Evolutionary conservation across 2,797 vertebrate species (phyloP).

Genomic region (Molothrus ater): DNA sequence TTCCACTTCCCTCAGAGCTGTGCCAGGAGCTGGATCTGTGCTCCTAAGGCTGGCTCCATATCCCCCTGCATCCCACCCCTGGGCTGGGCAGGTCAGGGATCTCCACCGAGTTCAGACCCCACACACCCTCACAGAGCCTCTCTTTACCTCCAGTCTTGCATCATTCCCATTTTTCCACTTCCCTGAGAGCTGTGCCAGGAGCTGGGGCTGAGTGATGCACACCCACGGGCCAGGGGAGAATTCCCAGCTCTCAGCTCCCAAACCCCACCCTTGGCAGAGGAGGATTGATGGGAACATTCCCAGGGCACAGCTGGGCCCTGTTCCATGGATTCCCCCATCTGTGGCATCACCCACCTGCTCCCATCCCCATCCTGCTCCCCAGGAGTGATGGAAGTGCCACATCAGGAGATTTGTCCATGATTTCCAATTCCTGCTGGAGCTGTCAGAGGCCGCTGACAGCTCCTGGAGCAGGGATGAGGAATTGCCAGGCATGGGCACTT

Average conservation of each 20-base stretch:
- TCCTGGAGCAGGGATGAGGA: background rate
- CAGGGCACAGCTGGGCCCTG: background rate
- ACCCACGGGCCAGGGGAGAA: accelerated
- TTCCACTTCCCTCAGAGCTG: background rate
- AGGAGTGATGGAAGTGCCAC: background rate
- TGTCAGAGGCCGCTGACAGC: background rate
- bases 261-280: background rate
- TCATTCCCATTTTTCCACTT: background rate
- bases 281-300: background rate
- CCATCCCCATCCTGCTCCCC: background rate
- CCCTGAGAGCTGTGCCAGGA: too few relatives aligned
- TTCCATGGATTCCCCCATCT: background rate
- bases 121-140: background rate
- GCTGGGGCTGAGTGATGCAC: accelerated
- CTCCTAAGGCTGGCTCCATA: accelerated
- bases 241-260: background rate
- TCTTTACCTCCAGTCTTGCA: accelerated
- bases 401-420: accelerated
- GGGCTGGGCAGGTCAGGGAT: background rate
- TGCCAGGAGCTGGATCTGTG: background rate
- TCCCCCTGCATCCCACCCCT: accelerated
- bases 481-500: background rate
- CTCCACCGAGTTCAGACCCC: accelerated
- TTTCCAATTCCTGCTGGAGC: background rate
- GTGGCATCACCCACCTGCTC: background rate